phyloP scores from a whole-genome alignment of 2,797 vertebrate genomes.

The Oreochromis mossambicus region DNA sequence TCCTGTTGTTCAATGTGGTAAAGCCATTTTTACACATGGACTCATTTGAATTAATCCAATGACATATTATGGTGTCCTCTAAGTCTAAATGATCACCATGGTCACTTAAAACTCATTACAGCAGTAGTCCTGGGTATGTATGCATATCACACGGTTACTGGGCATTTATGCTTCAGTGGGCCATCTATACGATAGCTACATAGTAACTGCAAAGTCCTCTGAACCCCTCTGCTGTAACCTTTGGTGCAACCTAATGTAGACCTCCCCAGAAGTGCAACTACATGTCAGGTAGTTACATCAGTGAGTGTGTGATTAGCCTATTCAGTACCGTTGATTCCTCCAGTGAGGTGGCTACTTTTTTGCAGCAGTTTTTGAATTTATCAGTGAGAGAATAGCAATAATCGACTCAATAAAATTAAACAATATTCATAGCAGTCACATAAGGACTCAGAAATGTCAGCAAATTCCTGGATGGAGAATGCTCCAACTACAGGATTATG shows the following conservation, averaged over 20 bases:
- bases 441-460: neutral
- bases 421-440: fast-evolving
- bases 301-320: neutral
- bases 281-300: neutral
- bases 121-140: neutral
- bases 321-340: fast-evolving
- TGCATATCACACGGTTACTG: neutral
- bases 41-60: neutral
- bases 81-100: neutral
- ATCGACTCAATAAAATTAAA: fast-evolving
- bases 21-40: neutral
- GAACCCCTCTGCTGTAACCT: neutral
- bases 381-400: neutral
- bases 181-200: neutral
- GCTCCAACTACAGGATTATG: neutral
- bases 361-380: neutral
- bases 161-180: too few relatives aligned
- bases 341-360: neutral
- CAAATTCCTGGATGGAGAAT: neutral
- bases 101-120: neutral
- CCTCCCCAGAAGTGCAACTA: neutral
- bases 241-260: neutral
- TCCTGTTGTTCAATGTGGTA: neutral
- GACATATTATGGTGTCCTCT: neutral
- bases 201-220: neutral